Base-by-base conservation (phyloP, 2,113 vertebrate genomes). In the Tragelaphus scriptus region DNA sequence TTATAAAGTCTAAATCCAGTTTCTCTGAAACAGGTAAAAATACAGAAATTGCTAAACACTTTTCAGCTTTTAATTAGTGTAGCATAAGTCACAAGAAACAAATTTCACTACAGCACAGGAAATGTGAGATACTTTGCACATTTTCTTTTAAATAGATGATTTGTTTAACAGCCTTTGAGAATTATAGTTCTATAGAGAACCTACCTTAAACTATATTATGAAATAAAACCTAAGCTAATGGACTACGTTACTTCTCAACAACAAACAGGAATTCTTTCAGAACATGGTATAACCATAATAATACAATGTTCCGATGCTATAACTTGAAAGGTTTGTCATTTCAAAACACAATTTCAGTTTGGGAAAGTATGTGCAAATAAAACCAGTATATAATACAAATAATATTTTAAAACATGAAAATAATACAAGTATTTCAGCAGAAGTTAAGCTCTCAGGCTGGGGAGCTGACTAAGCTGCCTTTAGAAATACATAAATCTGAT, bases 61-160 rank as follows among this genome's bases (percentile, higher is more conserved):
- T 85, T 88, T 71, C 28, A 21, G 84, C 77, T 59, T 96, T 88
- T 95, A 94, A 93, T 63, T 93, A 95, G 88, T 40, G 14, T 5
- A 80, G n/a, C 13, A 19, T 8, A 93, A 96, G n/a, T 96, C 90
- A 86, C 49, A 82, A 96, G 63, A 40, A 58, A 96, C 49, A 85
- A 87, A 88, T 32, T 85, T 91, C 94, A 47, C 68, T 55, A 75
- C 11, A 65, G 26, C 75, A 87, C 30, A 58, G 40, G 23, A 86
- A 96, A 97, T 82, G 59, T 88, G 89, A 97, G 81, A 77, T 65
- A 47, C 28, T 82, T 88, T n/a, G 40, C 59, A 96, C 88, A 90
- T 82, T 95, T 97, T 96, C 96, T 97, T 97, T 92, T n/a, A 7
- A 96, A 75, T 2, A 90, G 77, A 49, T 25, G n/a, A 75, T 80